phyloP scores from a whole-genome alignment of 2,113 vertebrate species.

The Opisthocomus hoazin region DNA sequence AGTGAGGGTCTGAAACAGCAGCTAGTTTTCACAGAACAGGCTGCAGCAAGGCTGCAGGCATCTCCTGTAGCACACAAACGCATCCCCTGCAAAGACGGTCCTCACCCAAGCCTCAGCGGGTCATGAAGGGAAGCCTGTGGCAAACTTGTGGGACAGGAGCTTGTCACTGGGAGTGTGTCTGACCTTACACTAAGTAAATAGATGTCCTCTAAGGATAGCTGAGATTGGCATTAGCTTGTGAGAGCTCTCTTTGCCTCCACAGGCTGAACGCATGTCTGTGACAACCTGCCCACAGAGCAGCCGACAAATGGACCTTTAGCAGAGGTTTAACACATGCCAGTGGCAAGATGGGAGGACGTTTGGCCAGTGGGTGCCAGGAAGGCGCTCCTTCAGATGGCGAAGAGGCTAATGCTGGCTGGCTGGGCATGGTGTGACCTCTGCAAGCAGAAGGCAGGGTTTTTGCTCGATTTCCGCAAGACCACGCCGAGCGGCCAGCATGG shows the following conservation, averaged over 20 bases:
- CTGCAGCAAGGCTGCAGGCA: neutral
- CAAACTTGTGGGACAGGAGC: neutral
- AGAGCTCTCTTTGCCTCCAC: neutral
- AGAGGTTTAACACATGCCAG: neutral
- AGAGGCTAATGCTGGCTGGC: neutral
- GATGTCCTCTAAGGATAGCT: neutral
- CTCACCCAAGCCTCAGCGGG: neutral
- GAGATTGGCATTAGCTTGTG: neutral
- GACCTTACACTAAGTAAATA: neutral
- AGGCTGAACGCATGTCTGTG: neutral
- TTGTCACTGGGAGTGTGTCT: neutral
- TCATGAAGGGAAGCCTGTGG: neutral
- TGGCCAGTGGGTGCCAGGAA: neutral
- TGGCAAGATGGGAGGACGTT: neutral
- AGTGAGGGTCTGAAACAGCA: neutral
- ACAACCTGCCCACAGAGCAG: neutral
- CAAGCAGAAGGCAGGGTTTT: neutral
- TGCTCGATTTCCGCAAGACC: rapidly evolving
- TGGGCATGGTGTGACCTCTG: rapidly evolving
- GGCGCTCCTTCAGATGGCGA: neutral
- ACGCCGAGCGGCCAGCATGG: rapidly evolving
- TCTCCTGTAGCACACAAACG: neutral
- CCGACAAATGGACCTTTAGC: neutral
- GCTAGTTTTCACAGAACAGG: neutral
- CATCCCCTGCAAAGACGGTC: neutral